These are phyloP conservation scores for Murina feae DNA, from an alignment of 2,113 vertebrate genomes.

Conservation along the genomic window DNA sequence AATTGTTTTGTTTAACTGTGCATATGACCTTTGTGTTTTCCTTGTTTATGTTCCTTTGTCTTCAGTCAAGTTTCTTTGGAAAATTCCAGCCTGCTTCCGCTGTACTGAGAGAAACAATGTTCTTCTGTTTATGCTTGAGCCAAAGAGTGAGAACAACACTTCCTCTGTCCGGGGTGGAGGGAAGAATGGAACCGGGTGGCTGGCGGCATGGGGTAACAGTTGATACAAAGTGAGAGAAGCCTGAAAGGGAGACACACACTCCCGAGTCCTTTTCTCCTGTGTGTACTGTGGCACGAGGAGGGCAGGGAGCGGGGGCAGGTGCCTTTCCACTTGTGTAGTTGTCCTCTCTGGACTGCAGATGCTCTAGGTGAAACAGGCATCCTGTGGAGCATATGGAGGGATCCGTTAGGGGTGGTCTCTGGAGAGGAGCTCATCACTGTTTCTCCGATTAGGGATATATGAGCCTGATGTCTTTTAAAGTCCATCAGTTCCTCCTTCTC, in stretches of 20 bases:
- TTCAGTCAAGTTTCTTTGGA: slow-evolving; percentile 25
- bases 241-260: neutral
- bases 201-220: too few relatives aligned
- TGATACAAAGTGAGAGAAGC: neutral
- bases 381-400: neutral
- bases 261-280: neutral
- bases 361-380: neutral
- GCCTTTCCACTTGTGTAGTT: neutral
- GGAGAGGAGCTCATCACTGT: neutral
- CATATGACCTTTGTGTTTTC: neutral
- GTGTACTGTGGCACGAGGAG: neutral
- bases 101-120: slow-evolving; percentile 28
- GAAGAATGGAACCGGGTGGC: neutral
- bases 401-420: neutral
- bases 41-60: neutral
- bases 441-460: neutral
- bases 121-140: slow-evolving; percentile 39
- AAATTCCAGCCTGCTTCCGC: slow-evolving; percentile 59
- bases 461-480: neutral
- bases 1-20: neutral
- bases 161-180: neutral
- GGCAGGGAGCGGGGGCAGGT: neutral
- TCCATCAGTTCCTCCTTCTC: neutral
- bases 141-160: slow-evolving; percentile 5
- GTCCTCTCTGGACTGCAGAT: neutral